phyloP scores from a whole-genome alignment of 1,140 invertebrate genomes.

The Pseudomyrmex sp. region DNA sequence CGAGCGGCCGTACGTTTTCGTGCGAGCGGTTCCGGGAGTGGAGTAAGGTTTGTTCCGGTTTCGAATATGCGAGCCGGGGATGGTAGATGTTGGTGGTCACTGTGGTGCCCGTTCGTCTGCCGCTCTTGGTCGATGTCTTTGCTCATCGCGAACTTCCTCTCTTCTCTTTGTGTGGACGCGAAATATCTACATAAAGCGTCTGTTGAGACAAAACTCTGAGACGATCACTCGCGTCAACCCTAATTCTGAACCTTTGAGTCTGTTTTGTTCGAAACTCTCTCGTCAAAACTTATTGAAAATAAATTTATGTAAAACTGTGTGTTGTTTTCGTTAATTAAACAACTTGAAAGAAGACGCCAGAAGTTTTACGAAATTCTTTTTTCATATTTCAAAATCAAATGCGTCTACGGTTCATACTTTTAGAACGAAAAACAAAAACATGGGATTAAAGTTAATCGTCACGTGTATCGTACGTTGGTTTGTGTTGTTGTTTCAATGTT shows the following conservation, averaged over 20 bases:
- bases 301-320: too few species aligned
- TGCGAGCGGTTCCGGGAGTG: constrained; percentile 38
- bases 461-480: not conserved
- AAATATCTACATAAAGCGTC: too few species aligned
- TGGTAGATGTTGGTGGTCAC: constrained; percentile 12
- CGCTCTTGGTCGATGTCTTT: constrained; percentile 72
- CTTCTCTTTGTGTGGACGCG: not conserved
- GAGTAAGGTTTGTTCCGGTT: constrained; percentile 67
- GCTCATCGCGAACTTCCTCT: constrained; percentile 61
- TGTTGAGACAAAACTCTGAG: too few species aligned
- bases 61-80: constrained; percentile 58
- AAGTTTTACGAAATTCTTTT: too few species aligned
- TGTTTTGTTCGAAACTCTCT: too few species aligned
- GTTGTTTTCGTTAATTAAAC: too few species aligned
- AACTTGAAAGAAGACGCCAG: too few species aligned
- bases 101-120: constrained; percentile 72
- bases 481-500: constrained; percentile 16
- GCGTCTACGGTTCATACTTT: not conserved
- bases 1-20: constrained; percentile 57
- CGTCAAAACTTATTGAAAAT: too few species aligned
- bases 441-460: constrained; percentile 11
- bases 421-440: not conserved
- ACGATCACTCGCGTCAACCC: too few species aligned
- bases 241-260: too few species aligned
- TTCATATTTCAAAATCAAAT: too few species aligned